These are phyloP conservation scores for Apodemus speciosus DNA, from an alignment of 2,113 vertebrate genomes.

Conservation along the genomic window DNA sequence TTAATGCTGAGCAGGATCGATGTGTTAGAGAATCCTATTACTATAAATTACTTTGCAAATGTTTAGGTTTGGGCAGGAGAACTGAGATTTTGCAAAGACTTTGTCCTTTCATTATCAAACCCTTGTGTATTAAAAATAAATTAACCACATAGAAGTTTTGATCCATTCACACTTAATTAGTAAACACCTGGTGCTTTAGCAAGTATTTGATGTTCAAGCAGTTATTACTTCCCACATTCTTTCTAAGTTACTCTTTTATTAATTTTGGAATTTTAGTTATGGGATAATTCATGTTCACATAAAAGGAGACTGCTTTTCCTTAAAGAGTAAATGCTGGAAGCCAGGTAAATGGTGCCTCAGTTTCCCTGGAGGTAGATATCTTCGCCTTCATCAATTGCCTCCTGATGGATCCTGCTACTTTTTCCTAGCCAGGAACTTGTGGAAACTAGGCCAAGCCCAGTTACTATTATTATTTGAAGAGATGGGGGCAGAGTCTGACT, in stretches of 20 bases:
- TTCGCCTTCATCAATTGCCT: not conserved
- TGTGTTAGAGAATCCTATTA: slow-evolving; percentile 22
- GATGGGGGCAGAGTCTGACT: not conserved
- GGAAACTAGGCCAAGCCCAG: not conserved
- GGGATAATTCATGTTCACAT: slow-evolving; percentile 21
- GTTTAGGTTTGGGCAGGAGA: slow-evolving; percentile 30
- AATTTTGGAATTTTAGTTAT: slow-evolving; percentile 39
- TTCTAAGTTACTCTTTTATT: slow-evolving; percentile 45
- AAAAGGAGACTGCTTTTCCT: slow-evolving; percentile 28
- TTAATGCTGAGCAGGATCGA: slow-evolving; percentile 6
- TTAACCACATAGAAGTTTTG: not conserved
- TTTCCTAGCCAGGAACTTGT: not conserved
- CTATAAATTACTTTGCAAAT: slow-evolving; percentile 15
- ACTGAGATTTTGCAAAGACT: slow-evolving; percentile 55
- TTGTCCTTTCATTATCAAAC: slow-evolving; percentile 62
- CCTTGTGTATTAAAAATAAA: slow-evolving; percentile 41
- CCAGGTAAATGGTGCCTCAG: slow-evolving; percentile 17
- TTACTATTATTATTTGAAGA: not conserved
- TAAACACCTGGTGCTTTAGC: slow-evolving; percentile 31
- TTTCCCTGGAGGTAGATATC: not conserved
- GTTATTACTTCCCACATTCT: slow-evolving; percentile 24
- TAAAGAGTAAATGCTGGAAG: slow-evolving; percentile 11
- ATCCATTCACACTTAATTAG: slow-evolving; percentile 58
- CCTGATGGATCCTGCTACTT: not conserved
- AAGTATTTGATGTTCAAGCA: slow-evolving; percentile 55